Evolutionary conservation across 1,140 invertebrate genomes (phyloP).

Genomic region (Drosophila auraria): DNA sequence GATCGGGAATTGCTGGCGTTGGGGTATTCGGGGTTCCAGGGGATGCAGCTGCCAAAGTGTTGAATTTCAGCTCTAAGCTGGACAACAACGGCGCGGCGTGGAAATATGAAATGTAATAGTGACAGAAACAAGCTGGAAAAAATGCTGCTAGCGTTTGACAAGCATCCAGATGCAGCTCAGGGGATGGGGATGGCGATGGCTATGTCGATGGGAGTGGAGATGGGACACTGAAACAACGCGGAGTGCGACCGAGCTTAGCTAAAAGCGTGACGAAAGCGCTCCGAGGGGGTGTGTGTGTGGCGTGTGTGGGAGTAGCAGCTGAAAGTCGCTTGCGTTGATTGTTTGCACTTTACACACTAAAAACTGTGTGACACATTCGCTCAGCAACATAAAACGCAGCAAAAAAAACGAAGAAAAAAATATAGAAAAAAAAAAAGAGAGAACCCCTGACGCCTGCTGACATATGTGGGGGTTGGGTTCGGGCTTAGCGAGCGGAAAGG

Average conservation of each 20-base stretch:
- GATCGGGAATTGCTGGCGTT: too few species aligned
- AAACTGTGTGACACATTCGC: conserved; percentile 65
- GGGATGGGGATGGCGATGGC: not conserved
- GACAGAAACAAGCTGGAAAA: conserved; percentile 77
- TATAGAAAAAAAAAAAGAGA: conserved; percentile 2
- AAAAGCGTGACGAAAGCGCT: conserved; percentile 34
- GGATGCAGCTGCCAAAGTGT: conserved; percentile 13
- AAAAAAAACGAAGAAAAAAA: conserved; percentile 5
- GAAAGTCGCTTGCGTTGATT: conserved; percentile 78
- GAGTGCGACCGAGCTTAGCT: conserved; percentile 51
- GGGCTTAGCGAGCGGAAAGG: not conserved
- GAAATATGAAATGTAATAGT: conserved; percentile 81
- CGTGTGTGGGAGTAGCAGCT: conserved; percentile 35
- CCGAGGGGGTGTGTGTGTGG: too few species aligned
- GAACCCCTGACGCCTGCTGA: conserved; percentile 43
- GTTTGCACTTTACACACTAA: conserved; percentile 80
- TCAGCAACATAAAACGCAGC: conserved; percentile 46
- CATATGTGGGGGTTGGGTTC: conserved; percentile 33
- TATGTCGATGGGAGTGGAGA: not conserved
- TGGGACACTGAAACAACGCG: conserved; percentile 36
- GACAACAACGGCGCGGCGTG: conserved; percentile 26
- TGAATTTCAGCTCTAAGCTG: conserved; percentile 36
- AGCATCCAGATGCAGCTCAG: conserved; percentile 45
- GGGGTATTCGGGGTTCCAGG: not conserved
- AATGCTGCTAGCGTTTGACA: conserved; percentile 67